phyloP scores from a whole-genome alignment of 2,888 invertebrate genomes.

The Ichneumon xanthorius region DNA sequence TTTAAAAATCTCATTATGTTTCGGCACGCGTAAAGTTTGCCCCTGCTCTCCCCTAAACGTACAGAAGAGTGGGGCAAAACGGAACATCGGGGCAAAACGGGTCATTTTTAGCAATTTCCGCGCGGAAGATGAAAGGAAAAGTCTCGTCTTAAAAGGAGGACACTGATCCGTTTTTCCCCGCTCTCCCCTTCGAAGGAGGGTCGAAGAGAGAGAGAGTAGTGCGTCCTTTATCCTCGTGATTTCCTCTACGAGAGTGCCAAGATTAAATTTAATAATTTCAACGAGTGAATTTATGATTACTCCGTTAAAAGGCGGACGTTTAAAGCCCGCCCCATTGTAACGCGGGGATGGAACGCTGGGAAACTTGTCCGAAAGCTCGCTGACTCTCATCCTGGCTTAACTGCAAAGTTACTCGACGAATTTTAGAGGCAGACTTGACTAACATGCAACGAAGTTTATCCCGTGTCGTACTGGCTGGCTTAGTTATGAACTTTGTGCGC shows the following conservation, averaged over 20 bases:
- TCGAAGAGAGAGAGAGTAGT: constrained; percentile 2
- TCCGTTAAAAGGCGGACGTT: constrained; percentile 7
- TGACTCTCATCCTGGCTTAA: constrained; percentile 3
- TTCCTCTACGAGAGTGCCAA: not conserved
- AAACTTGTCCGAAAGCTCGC: constrained; percentile 10
- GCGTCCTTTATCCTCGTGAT: not conserved
- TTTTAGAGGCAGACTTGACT: not conserved
- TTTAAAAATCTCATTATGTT: no score
- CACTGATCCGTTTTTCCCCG: not conserved
- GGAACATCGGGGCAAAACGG: no score
- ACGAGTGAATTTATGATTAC: not conserved
- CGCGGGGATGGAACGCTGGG: not conserved
- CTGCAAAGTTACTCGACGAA: not conserved
- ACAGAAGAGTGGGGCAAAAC: no score
- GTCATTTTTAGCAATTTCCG: no score
- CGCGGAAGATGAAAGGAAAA: no score
- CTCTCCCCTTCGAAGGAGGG: not conserved
- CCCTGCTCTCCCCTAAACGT: no score
- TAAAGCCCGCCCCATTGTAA: constrained; percentile 14
- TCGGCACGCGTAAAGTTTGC: no score
- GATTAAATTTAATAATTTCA: constrained; percentile 9
- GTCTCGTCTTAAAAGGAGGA: no score
- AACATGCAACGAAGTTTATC: not conserved
- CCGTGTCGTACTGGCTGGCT: not conserved
- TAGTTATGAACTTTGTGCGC: not conserved